A percentile compares a stretch with the other conserved stretches of the same genome.
Conservation (phyloP, 2,113 vertebrate genomes). For the Baryphthengus martii region DNA sequence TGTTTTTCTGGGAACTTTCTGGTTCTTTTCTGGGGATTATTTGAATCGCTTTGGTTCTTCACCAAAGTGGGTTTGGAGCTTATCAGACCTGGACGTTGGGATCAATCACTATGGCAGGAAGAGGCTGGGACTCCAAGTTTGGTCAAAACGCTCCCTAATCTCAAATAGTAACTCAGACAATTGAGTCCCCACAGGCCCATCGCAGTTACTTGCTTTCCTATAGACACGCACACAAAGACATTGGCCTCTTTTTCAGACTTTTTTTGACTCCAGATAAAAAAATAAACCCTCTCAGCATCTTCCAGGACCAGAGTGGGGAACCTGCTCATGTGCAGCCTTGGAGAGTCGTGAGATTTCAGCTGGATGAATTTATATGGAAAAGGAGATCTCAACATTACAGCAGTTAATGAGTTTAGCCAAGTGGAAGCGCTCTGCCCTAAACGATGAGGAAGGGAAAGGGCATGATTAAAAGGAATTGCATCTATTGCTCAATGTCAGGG, state of each 20-base stretch:
- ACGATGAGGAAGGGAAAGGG: conserved; percentile 14
- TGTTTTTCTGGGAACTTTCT: no score
- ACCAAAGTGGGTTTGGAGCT: not conserved
- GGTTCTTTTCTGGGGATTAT: not conserved
- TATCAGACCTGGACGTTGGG: not conserved
- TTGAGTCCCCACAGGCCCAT: not conserved
- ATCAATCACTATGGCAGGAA: not conserved
- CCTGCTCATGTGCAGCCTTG: not conserved
- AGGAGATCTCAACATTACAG: conserved; percentile 44
- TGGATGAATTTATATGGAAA: conserved; percentile 21
- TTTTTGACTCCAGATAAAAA: not conserved
- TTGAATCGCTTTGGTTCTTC: not conserved
- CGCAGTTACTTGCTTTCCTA: not conserved
- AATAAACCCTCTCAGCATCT: not conserved
- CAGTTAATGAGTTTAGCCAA: conserved; percentile 67
- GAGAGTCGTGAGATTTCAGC: not conserved
- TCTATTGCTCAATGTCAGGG: conserved; percentile 57
- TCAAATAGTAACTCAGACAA: not conserved
- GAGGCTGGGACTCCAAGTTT: not conserved
- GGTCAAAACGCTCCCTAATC: not conserved
- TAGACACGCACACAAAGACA: not conserved
- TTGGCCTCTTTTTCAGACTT: not conserved
- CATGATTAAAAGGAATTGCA: conserved; percentile 35
- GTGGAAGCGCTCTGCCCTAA: conserved; percentile 35
- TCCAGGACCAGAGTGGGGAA: not conserved